phyloP scores from a whole-genome alignment of 1,140 invertebrate genomes.

The Pseudomyrmex cubaensis region DNA sequence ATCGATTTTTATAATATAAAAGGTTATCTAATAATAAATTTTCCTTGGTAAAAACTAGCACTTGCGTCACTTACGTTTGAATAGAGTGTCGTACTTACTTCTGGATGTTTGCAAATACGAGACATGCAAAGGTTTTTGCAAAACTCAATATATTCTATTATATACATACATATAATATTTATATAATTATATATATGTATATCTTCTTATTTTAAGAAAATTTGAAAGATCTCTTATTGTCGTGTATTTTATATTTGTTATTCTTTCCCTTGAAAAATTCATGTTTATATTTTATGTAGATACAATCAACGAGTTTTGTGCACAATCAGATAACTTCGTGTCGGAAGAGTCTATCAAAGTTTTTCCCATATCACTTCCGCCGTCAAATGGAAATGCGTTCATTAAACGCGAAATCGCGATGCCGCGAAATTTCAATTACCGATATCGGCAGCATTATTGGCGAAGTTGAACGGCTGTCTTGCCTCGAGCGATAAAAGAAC shows the following conservation, averaged over 20 bases:
- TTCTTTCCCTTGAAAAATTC: neutral
- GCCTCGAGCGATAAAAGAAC: conserved; percentile 33
- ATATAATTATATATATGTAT: too few species aligned
- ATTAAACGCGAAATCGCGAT: neutral
- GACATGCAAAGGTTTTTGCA: neutral
- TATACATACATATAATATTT: neutral
- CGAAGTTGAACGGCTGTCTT: conserved; percentile 40
- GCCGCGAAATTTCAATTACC: conserved; percentile 44
- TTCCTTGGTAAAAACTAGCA: conserved; percentile 43
- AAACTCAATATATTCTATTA: neutral
- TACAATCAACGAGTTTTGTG: conserved; percentile 8
- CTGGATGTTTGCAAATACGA: conserved; percentile 26
- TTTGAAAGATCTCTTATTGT: neutral
- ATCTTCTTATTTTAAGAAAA: too few species aligned
- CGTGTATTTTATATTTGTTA: neutral
- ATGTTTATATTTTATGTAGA: neutral
- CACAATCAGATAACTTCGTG: conserved; percentile 30
- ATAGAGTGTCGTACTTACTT: conserved; percentile 17
- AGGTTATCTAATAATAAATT: conserved; percentile 48
- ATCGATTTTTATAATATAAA: conserved; percentile 49
- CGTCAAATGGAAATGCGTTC: conserved; percentile 11
- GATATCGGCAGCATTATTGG: conserved; percentile 17
- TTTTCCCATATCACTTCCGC: neutral
- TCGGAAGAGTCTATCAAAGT: too few species aligned
- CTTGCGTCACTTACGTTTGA: conserved; percentile 15